These are phyloP conservation scores for Thymallus thymallus DNA, from an alignment of 2,113 vertebrate genomes.

Conservation along the genomic window DNA sequence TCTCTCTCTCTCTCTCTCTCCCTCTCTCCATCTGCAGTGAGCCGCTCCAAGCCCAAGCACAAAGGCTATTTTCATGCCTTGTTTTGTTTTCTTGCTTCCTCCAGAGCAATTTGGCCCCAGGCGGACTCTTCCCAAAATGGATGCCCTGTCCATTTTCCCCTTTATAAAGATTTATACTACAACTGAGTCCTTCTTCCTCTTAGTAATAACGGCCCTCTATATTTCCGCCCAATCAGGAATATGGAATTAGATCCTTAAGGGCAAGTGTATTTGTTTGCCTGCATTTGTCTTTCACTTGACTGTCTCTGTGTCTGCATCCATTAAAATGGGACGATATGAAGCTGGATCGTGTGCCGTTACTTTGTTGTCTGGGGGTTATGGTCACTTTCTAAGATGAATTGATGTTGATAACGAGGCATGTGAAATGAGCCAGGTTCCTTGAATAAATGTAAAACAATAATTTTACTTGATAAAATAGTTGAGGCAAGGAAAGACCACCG, in stretches of 20 bases:
- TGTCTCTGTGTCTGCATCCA: neutral
- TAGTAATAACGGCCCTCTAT: neutral
- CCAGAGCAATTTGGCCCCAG: conserved; percentile 23
- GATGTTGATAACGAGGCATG: too few relatives aligned
- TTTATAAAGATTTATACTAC: conserved; percentile 17
- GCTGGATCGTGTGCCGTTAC: too few relatives aligned
- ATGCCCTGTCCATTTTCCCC: conserved; percentile 1
- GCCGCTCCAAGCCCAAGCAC: conserved; percentile 34
- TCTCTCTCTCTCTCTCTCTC: neutral
- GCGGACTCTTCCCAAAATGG: conserved; percentile 8
- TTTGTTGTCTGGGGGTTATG: neutral
- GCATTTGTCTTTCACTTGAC: neutral
- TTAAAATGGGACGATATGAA: too few relatives aligned
- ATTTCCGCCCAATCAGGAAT: too few relatives aligned
- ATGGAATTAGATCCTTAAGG: conserved; percentile 21
- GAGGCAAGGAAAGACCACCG: too few relatives aligned
- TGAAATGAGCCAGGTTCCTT: too few relatives aligned
- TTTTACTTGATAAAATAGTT: too few relatives aligned
- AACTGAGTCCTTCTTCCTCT: conserved; percentile 3
- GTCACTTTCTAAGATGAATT: too few relatives aligned
- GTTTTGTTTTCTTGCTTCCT: conserved; percentile 27
- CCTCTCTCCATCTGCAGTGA: conserved; percentile 19
- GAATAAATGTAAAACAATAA: too few relatives aligned
- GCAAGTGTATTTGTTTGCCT: neutral
- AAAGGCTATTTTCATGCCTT: conserved; percentile 31